These are phyloP conservation scores for Lochmaea capreae DNA, from an alignment of 2,888 invertebrate species.

Conservation along the genomic window DNA sequence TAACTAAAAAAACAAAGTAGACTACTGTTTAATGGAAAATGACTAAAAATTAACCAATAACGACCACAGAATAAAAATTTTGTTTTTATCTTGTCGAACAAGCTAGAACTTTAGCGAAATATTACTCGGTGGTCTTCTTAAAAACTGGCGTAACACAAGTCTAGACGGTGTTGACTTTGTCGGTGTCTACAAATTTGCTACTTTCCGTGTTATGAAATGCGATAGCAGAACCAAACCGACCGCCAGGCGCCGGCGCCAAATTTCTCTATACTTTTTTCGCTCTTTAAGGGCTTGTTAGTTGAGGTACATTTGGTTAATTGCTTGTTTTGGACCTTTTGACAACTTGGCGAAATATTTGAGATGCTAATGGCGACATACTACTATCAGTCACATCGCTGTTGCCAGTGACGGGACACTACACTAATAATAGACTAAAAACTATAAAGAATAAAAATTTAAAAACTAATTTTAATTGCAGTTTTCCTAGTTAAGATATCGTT, in stretches of 20 bases:
- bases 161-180: slow-evolving; percentile 42
- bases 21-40: no score
- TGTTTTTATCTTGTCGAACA: no score
- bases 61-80: no score
- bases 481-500: no score
- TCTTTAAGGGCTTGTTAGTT: slow-evolving; percentile 15
- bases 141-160: slow-evolving; percentile 25
- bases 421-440: not conserved
- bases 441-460: no score
- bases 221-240: slow-evolving; percentile 44
- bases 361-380: slow-evolving; percentile 23
- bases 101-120: no score
- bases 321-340: slow-evolving; percentile 54
- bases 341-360: slow-evolving; percentile 42
- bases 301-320: slow-evolving; percentile 54
- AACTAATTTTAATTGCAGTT: no score
- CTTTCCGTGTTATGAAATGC: slow-evolving; percentile 51
- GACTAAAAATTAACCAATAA: no score
- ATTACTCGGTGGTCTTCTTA: slow-evolving; percentile 24
- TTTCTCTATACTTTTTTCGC: slow-evolving; percentile 30
- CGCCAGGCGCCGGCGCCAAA: slow-evolving; percentile 48
- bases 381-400: not conserved
- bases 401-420: not conserved
- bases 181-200: slow-evolving; percentile 53
- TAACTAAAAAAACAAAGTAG: no score